phyloP scores from a whole-genome alignment of 2,888 invertebrate genomes.

The Aleiodes alternator region DNA sequence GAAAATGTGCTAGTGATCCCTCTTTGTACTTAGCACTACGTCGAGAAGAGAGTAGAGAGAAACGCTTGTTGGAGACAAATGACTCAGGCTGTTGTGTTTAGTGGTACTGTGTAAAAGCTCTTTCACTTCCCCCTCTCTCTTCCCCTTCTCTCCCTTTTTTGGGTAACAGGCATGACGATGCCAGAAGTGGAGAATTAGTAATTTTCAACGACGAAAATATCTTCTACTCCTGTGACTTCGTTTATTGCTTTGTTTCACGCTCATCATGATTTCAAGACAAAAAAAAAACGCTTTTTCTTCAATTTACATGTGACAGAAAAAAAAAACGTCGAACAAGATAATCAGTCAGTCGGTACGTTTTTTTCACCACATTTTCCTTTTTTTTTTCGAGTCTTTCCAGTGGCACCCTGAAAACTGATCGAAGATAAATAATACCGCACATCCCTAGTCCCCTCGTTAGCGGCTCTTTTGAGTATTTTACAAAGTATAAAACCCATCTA shows the following conservation, averaged over 20 bases:
- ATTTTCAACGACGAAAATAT: constrained; percentile 32
- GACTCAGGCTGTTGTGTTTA: constrained; percentile 45
- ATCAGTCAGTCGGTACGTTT: background rate
- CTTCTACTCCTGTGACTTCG: constrained; percentile 15
- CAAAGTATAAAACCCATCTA: constrained; percentile 40
- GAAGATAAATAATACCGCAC: constrained; percentile 19
- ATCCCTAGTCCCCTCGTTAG: constrained; percentile 42
- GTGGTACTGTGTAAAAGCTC: constrained; percentile 35
- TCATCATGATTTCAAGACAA: background rate
- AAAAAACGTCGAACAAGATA: background rate
- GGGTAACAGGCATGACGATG: constrained; percentile 27
- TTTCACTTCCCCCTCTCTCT: constrained; percentile 3
- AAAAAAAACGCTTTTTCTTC: background rate
- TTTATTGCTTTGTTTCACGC: constrained; percentile 23
- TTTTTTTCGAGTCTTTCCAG: constrained; percentile 34
- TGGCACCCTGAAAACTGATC: constrained; percentile 29
- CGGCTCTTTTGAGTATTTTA: constrained; percentile 45
- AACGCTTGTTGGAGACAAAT: constrained; percentile 44
- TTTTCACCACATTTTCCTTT: background rate
- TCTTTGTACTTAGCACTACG: constrained; percentile 29
- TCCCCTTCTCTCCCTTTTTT: too few species aligned
- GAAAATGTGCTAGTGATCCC: constrained; percentile 26
- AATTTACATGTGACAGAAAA: too few species aligned
- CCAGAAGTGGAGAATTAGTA: constrained; percentile 34
- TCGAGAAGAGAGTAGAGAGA: constrained; percentile 24